Conservation (phyloP, 2,888 invertebrate species). For the Sesia bembeciformis region DNA sequence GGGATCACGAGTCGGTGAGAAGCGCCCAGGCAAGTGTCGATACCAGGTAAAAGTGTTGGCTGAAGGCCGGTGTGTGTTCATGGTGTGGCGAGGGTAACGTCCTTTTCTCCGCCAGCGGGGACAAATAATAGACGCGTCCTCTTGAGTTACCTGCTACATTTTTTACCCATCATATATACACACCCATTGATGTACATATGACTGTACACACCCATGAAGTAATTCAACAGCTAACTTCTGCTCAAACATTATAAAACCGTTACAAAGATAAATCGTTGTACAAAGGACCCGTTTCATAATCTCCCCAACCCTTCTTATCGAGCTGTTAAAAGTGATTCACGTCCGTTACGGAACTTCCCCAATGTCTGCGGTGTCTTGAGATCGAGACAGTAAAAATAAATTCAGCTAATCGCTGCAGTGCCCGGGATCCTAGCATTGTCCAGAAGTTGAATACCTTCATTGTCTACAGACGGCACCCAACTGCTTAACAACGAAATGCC, state of each 20-base stretch:
- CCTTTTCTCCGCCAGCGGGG: no score
- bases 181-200: no score
- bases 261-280: not conserved
- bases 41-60: no score
- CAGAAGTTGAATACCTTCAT: conserved; percentile 60
- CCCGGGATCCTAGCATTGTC: conserved; percentile 47
- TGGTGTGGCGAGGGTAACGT: no score
- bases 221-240: not conserved
- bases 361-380: conserved; percentile 22
- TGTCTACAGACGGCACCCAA: conserved; percentile 38
- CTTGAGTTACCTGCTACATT: no score
- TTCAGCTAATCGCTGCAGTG: conserved; percentile 50
- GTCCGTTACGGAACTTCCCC: conserved; percentile 10
- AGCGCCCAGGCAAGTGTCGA: no score
- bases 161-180: no score
- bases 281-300: conserved; percentile 7
- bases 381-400: conserved; percentile 58
- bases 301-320: conserved; percentile 18
- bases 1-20: no score
- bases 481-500: conserved; percentile 15
- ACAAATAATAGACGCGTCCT: no score
- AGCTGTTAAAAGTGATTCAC: conserved; percentile 3
- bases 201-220: not conserved
- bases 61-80: no score
- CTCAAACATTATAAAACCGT: not conserved